Conservation (phyloP, 1,140 invertebrate species). For the Pseudomyrmex cubaensis region DNA sequence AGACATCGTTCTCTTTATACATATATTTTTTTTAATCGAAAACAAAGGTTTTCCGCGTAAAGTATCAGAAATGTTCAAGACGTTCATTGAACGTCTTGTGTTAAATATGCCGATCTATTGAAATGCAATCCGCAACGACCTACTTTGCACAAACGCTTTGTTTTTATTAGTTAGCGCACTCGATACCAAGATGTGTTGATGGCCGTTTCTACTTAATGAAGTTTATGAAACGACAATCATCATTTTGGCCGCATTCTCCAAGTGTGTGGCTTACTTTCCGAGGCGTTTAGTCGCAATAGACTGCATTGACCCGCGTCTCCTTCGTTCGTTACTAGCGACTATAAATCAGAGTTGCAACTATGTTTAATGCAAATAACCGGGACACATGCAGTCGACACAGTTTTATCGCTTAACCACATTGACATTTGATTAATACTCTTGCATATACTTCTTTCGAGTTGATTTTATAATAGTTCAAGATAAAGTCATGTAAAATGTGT, state of each 20-base stretch:
- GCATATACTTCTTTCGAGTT: background rate
- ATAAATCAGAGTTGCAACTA: slow-evolving; percentile 79
- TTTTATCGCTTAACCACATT: slow-evolving; percentile 3
- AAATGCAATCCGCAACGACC: slow-evolving; percentile 41
- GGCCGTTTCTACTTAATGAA: slow-evolving; percentile 71
- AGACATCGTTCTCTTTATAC: background rate
- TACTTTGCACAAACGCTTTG: slow-evolving; percentile 22
- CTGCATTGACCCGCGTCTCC: slow-evolving; percentile 74
- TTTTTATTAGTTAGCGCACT: slow-evolving; percentile 59
- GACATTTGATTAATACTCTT: background rate
- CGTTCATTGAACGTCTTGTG: background rate
- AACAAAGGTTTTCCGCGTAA: background rate
- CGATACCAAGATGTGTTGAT: slow-evolving; percentile 46
- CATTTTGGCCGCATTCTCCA: slow-evolving; percentile 80
- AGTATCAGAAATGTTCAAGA: background rate
- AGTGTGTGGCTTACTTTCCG: slow-evolving; percentile 74
- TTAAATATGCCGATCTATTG: slow-evolving; percentile 12
- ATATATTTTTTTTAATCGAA: background rate
- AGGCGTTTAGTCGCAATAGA: slow-evolving; percentile 76
- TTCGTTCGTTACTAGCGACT: slow-evolving; percentile 65
- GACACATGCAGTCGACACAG: slow-evolving; percentile 14
- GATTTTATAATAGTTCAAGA: background rate
- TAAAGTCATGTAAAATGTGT: background rate
- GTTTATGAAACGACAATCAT: slow-evolving; percentile 79
- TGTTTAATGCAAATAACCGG: slow-evolving; percentile 67